Conservation (phyloP, 2,797 vertebrate genomes). For the Mus spretus region DNA sequence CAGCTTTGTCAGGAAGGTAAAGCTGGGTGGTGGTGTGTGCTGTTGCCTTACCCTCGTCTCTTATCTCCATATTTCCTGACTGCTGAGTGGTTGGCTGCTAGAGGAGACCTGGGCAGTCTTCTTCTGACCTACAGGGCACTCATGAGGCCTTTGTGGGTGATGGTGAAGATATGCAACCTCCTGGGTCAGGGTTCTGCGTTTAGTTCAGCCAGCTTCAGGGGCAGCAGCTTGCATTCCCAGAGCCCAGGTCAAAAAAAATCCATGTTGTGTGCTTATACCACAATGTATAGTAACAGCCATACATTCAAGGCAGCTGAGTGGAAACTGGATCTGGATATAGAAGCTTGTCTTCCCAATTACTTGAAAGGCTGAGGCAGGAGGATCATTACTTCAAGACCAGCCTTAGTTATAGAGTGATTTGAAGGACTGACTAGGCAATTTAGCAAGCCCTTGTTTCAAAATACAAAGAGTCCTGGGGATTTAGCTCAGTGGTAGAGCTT, state of each 20-base stretch:
- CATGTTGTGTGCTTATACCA: background rate
- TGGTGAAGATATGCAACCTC: no score
- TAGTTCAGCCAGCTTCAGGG: background rate
- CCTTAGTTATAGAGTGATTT: background rate
- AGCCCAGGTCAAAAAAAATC: no score
- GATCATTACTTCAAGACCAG: background rate
- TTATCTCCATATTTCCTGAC: background rate
- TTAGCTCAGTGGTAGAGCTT: background rate
- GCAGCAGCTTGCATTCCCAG: background rate
- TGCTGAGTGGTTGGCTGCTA: background rate
- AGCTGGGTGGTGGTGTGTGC: background rate
- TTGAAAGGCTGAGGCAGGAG: background rate
- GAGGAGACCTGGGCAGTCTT: background rate
- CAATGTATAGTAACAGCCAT: no score
- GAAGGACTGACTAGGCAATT: background rate
- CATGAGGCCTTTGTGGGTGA: background rate
- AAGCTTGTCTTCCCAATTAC: background rate
- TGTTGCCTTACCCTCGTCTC: background rate
- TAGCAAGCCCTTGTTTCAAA: background rate
- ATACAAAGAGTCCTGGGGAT: background rate
- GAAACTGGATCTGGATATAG: background rate
- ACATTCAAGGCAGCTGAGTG: background rate
- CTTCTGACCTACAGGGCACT: background rate
- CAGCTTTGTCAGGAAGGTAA: background rate
- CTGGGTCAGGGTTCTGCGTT: background rate